phyloP scores from a whole-genome alignment of 1,140 invertebrate species.

The Penaeus chinensis region DNA sequence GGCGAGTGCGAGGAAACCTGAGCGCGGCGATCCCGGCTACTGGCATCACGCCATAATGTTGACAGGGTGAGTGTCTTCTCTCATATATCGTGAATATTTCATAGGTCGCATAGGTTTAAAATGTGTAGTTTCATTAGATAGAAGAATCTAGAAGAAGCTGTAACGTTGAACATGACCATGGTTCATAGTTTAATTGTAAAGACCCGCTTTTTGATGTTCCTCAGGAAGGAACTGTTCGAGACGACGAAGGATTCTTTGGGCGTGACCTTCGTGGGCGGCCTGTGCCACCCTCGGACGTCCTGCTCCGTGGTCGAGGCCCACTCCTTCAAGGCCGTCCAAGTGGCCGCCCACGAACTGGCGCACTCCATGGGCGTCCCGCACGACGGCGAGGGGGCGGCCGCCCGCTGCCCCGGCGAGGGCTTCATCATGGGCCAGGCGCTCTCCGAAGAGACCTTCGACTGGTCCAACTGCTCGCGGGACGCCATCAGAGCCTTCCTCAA shows the following conservation, averaged over 20 bases:
- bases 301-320: slow-evolving; percentile 41
- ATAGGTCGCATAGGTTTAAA: too few relatives aligned
- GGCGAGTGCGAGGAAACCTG: slow-evolving; percentile 19
- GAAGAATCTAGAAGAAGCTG: too few relatives aligned
- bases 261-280: slow-evolving; percentile 31
- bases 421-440: slow-evolving; percentile 38
- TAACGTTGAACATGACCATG: too few relatives aligned
- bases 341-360: slow-evolving; percentile 51
- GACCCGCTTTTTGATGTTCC: too few relatives aligned
- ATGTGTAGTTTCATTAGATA: too few relatives aligned
- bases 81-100: too few relatives aligned
- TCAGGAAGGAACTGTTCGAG: slow-evolving; percentile 46
- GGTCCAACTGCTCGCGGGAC: slow-evolving; percentile 46
- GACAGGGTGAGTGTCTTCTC: slow-evolving; percentile 30
- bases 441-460: background rate
- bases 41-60: slow-evolving; percentile 51
- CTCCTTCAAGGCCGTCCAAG: slow-evolving; percentile 42
- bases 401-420: slow-evolving; percentile 4
- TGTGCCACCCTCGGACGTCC: slow-evolving; percentile 24
- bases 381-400: slow-evolving; percentile 20
- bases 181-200: too few relatives aligned
- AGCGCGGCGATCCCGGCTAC: background rate
- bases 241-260: slow-evolving; percentile 30
- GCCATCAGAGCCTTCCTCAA: slow-evolving; percentile 20
- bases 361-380: slow-evolving; percentile 51